phyloP scores from a whole-genome alignment of 2,888 invertebrate genomes.

The Cremastobaeus sp. region DNA sequence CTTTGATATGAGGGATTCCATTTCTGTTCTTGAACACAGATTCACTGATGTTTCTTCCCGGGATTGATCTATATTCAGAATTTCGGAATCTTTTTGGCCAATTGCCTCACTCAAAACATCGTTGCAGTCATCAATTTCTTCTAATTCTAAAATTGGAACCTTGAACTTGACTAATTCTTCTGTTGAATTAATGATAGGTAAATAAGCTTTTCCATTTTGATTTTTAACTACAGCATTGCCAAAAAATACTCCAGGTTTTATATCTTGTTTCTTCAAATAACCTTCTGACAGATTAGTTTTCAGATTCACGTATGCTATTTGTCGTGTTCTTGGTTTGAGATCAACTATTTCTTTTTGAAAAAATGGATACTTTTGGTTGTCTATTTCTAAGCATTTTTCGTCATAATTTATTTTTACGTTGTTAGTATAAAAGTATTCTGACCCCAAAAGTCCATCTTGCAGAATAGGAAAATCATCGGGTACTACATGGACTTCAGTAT shows the following conservation, averaged over 20 bases:
- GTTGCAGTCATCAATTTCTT: background rate
- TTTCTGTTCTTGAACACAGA: too few relatives aligned
- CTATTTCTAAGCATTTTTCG: background rate
- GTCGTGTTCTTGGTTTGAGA: background rate
- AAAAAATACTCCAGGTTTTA: constrained; percentile 4
- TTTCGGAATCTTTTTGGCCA: background rate
- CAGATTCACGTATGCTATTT: background rate
- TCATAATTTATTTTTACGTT: background rate
- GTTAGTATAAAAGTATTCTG: background rate
- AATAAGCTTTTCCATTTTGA: background rate
- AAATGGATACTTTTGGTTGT: background rate
- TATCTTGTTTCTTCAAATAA: background rate
- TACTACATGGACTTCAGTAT: constrained; percentile 5
- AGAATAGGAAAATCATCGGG: constrained; percentile 12
- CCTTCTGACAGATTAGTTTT: constrained; percentile 4
- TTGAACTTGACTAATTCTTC: background rate
- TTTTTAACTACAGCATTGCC: background rate
- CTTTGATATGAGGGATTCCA: too few relatives aligned
- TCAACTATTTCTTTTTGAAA: background rate
- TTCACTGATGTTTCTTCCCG: too few relatives aligned
- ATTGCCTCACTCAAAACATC: background rate
- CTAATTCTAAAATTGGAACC: background rate
- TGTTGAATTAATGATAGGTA: background rate
- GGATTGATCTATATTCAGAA: background rate
- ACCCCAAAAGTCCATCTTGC: constrained; percentile 12